Evolutionary conservation across 2,888 invertebrate species (phyloP), one percentile per base, ranked within the genome.

Genomic region (Stenurella melanura): DNA sequence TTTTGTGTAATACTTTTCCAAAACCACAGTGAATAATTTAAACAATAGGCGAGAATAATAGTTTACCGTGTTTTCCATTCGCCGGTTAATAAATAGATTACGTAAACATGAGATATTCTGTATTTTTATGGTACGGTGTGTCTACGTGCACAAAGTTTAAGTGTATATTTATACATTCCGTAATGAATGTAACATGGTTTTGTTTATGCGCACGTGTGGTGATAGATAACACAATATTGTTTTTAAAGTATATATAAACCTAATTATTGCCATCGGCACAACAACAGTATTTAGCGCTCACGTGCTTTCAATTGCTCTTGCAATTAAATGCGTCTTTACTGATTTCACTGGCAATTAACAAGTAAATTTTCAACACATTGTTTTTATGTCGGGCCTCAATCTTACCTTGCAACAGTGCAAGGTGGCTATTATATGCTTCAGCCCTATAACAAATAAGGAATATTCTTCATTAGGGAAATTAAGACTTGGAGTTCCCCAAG

Each of bases 171-270:
- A 64, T 64, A 64, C 19, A 64, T 69, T 57, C 69, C 69, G 56
- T 17, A 56, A 67, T 56, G 56, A 67, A 69, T 34, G 30, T 38
- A 57, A 69, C 34, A 56, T 26, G 69, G 26, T 69, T 38, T 57
- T 69, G 57, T 69, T 69, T 69, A 58, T 57, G 26, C 34, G 69
- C 69, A 69, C 69, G 69, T 69, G 69, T 57, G 67, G 18, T 57
- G 6, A 58, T 69, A 69, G 69, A 69, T 69, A 69, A 69, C 57
- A 26, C 54, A 50, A 58, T 58, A 69, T 69, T 69, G 58, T 56
- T 69, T 69, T 67, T 67, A 57, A 69, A 57, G 56, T 61, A 61
- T 57, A 68, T 17, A 50, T 68, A 54, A 56, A 69, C 69, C 30
- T 56, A 69, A 69, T 69, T 69, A 34, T 69, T 64, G 18, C 18